These are phyloP conservation scores for Pao palembangensis DNA, from an alignment of 2,113 vertebrate genomes.

Conservation along the genomic window DNA sequence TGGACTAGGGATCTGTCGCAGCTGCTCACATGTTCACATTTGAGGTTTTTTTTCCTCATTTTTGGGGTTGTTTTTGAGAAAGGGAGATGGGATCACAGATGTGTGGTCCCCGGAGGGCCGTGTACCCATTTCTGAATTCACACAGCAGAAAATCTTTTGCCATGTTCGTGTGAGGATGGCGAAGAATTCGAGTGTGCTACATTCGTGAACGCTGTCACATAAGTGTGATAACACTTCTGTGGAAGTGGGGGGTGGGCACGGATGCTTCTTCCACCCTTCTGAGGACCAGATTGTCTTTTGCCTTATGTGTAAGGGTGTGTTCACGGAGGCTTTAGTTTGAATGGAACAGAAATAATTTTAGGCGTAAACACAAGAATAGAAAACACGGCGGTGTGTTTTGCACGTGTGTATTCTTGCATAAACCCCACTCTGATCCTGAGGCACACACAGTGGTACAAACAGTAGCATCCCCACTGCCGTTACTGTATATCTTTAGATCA, in stretches of 20 bases:
- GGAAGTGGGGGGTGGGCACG: slow-evolving; percentile 1
- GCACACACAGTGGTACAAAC: no score
- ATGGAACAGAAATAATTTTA: no score
- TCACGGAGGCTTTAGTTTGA: no score
- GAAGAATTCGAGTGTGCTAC: slow-evolving; percentile 40
- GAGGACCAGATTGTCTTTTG: not conserved
- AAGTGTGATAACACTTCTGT: slow-evolving; percentile 42
- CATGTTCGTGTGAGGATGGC: slow-evolving; percentile 21
- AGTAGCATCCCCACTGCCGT: not conserved
- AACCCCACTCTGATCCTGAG: no score
- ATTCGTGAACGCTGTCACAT: slow-evolving; percentile 40
- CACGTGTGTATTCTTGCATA: not conserved
- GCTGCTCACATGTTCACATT: slow-evolving; percentile 25
- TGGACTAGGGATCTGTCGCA: slow-evolving; percentile 29
- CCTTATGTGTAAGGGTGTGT: not conserved
- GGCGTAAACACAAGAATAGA: not conserved
- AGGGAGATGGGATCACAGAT: slow-evolving; percentile 13
- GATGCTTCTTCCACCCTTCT: not conserved
- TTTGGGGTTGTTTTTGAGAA: no score
- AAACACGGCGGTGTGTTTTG: not conserved
- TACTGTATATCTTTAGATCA: slow-evolving; percentile 5
- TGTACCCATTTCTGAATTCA: slow-evolving; percentile 17
- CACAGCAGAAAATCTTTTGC: slow-evolving; percentile 17
- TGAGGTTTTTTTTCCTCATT: not conserved
- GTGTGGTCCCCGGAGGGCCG: slow-evolving; percentile 23